Conservation (phyloP, 2,113 vertebrate species). For the Cyprinodon brontotheroides region DNA sequence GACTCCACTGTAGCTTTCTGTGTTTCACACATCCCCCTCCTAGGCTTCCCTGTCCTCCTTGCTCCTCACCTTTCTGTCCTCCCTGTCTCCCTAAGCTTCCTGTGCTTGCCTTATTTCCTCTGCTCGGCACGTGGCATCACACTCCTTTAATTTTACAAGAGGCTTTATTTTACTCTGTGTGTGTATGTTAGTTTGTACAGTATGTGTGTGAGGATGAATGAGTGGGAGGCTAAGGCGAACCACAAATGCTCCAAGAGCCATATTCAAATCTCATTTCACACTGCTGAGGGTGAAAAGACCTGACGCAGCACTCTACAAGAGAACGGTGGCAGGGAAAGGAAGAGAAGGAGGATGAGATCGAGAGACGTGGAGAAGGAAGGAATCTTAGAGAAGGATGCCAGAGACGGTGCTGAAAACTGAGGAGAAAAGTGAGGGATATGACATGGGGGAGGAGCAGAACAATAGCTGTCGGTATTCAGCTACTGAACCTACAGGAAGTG, state of each 20-base stretch:
- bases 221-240: constrained; percentile 13
- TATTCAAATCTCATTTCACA: constrained; percentile 77
- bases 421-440: constrained; percentile 53
- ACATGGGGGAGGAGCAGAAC: constrained; percentile 52
- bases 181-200: not conserved
- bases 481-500: constrained; percentile 38
- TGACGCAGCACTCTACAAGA: constrained; percentile 70
- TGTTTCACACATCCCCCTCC: not conserved
- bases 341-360: constrained; percentile 30
- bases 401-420: constrained; percentile 47
- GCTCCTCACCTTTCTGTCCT: constrained; percentile 12
- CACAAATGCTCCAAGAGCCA: constrained; percentile 58
- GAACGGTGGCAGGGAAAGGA: constrained; percentile 36
- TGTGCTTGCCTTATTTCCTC: not conserved
- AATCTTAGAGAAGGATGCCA: constrained; percentile 41
- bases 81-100: constrained; percentile 18
- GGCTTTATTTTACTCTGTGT: constrained; percentile 21
- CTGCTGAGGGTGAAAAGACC: constrained; percentile 68
- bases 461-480: constrained; percentile 50
- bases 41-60: constrained; percentile 3
- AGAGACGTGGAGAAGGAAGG: constrained; percentile 30
- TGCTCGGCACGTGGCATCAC: constrained; percentile 30
- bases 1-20: constrained; percentile 5
- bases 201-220: not conserved
- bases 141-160: constrained; percentile 58